phyloP scores from a whole-genome alignment of 1,140 invertebrate species.

The Philotrypesis tridentata region DNA sequence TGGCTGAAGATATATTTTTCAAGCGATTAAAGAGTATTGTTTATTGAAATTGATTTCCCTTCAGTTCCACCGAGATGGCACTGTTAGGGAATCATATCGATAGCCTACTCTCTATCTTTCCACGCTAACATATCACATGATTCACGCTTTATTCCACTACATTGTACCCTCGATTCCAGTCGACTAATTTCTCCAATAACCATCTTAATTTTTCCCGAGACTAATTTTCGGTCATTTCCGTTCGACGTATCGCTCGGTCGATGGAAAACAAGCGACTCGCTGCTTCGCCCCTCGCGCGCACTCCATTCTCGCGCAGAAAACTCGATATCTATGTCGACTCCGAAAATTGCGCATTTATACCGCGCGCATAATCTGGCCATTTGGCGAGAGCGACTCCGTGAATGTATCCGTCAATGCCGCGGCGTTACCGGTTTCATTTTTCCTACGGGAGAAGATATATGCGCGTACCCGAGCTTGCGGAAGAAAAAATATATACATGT shows the following conservation, averaged over 20 bases:
- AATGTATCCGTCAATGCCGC: slow-evolving; percentile 66
- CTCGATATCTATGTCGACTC: slow-evolving; percentile 39
- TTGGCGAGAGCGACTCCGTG: slow-evolving; percentile 55
- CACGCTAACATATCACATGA: background rate
- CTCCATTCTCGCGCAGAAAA: background rate
- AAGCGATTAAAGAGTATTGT: too few species aligned
- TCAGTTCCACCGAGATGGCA: too few species aligned
- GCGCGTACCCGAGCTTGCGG: slow-evolving; percentile 31
- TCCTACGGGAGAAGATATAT: slow-evolving; percentile 59
- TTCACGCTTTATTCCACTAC: background rate
- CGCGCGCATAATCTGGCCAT: slow-evolving; percentile 66
- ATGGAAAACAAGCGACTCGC: background rate
- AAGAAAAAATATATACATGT: slow-evolving; percentile 60
- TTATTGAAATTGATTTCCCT: too few species aligned
- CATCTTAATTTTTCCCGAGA: slow-evolving; percentile 23
- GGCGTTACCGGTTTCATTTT: slow-evolving; percentile 68
- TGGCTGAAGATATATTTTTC: too few species aligned
- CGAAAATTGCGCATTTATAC: slow-evolving; percentile 68
- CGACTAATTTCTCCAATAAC: slow-evolving; percentile 12
- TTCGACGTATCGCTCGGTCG: background rate
- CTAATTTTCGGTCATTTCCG: slow-evolving; percentile 6
- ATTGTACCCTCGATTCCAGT: background rate
- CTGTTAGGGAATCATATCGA: too few species aligned
- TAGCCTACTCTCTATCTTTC: background rate
- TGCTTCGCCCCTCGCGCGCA: background rate